Percentiles rank a stretch among this genome's conserved stretches.
Evolutionary conservation across 2,797 vertebrate species (phyloP).

Genomic region (Mus spretus): DNA sequence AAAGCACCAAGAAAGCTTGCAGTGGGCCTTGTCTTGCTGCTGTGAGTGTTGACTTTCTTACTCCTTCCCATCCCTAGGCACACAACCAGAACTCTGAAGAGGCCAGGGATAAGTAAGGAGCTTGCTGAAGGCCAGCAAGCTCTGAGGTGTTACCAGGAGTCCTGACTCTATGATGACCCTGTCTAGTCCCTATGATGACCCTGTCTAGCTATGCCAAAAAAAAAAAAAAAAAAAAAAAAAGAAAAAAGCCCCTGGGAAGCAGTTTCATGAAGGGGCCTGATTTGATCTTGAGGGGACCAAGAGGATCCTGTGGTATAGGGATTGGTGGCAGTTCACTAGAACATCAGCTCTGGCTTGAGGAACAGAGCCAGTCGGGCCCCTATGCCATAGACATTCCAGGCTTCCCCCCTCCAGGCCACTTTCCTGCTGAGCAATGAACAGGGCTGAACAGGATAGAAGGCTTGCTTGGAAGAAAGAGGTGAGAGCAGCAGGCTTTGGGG

Average conservation of each 20-base stretch:
- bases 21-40: neutral
- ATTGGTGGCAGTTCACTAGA: neutral
- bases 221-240: too few relatives aligned
- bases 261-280: neutral
- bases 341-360: neutral
- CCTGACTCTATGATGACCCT: neutral
- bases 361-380: neutral
- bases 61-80: neutral
- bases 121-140: neutral
- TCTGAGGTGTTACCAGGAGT: neutral
- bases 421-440: neutral
- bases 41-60: fast-evolving
- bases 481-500: neutral
- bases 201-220: neutral
- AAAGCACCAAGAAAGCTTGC: neutral
- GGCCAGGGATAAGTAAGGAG: neutral
- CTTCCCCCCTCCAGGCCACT: too few relatives aligned
- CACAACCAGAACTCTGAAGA: neutral
- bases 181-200: too few relatives aligned
- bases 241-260: neutral
- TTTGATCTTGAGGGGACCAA: neutral
- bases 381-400: too few relatives aligned
- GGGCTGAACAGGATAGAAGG: neutral
- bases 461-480: neutral
- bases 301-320: neutral